Evolutionary conservation across 2,113 vertebrate genomes (phyloP).

Genomic region (Coryphaenoides rupestris): DNA sequence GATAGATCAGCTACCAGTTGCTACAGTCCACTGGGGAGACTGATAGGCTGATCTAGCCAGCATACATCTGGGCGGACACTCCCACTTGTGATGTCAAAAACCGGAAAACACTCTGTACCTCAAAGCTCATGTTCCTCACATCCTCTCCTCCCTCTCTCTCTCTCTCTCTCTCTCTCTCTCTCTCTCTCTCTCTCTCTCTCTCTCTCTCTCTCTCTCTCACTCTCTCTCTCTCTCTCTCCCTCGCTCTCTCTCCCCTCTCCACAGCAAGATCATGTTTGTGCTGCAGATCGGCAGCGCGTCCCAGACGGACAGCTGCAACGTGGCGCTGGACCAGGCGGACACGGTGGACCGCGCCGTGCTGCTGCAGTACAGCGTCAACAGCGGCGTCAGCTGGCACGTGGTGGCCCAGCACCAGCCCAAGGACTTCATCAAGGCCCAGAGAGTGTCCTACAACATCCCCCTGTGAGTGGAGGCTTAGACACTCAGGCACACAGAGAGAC

Average conservation of each 20-base stretch:
- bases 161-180: too few relatives aligned
- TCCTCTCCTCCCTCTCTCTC: slow-evolving; percentile 8
- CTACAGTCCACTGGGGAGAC: too few relatives aligned
- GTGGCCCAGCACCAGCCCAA: slow-evolving; percentile 98
- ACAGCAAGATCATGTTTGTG: slow-evolving; percentile 99
- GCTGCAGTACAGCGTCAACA: slow-evolving; percentile 95
- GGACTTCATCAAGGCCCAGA: slow-evolving; percentile 96
- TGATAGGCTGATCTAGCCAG: too few relatives aligned
- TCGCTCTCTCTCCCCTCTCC: slow-evolving; percentile 18
- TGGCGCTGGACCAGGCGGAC: slow-evolving; percentile 85
- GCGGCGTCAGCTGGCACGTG: slow-evolving; percentile 94
- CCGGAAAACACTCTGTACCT: too few relatives aligned
- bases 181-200: too few relatives aligned
- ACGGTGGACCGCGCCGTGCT: slow-evolving; percentile 92
- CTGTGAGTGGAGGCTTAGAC: slow-evolving; percentile 78
- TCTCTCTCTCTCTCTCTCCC: neutral
- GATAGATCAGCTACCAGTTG: too few relatives aligned
- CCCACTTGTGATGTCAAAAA: too few relatives aligned
- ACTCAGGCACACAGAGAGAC: neutral
- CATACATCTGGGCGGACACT: too few relatives aligned
- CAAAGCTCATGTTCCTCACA: too few relatives aligned
- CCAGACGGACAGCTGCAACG: slow-evolving; percentile 96
- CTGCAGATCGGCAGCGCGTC: slow-evolving; percentile 94
- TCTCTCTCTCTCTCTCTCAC: too few relatives aligned
- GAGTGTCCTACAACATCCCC: slow-evolving; percentile 96